These are phyloP conservation scores for Allolobophora icterica DNA, from an alignment of 2,888 invertebrate genomes.

Conservation along the genomic window DNA sequence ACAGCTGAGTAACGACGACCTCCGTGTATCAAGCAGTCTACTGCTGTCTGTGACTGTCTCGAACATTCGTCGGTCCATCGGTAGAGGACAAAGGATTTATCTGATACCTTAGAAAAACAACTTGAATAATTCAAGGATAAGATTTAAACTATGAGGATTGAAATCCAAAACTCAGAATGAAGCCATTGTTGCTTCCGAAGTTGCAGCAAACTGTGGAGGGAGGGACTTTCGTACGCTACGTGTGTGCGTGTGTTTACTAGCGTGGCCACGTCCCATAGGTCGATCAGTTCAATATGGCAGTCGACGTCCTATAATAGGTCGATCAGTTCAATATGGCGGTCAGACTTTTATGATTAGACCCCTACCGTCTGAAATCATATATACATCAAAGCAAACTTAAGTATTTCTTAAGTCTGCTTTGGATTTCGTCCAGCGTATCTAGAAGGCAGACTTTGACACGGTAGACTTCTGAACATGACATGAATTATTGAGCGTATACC, in stretches of 20 bases:
- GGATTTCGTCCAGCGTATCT: background rate
- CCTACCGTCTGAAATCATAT: background rate
- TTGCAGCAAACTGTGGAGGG: background rate
- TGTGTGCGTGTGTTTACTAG: background rate
- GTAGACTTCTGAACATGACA: background rate
- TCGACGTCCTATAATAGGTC: background rate
- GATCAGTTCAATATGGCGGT: background rate
- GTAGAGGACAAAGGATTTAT: background rate
- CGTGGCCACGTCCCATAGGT: background rate
- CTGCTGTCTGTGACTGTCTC: slow-evolving; percentile 5
- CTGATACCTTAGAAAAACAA: background rate
- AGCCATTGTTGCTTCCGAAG: background rate
- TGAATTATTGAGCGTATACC: background rate
- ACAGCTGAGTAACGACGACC: background rate
- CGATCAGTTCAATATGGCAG: background rate
- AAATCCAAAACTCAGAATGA: background rate
- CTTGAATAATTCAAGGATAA: background rate
- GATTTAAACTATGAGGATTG: background rate
- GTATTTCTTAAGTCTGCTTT: background rate
- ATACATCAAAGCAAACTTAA: background rate
- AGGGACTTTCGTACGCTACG: background rate
- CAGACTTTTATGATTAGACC: background rate
- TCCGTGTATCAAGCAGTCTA: background rate
- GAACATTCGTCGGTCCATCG: background rate
- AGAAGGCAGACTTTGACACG: background rate